phyloP scores from a whole-genome alignment of 2,113 vertebrate genomes.

The Ictidomys tridecemlineatus region DNA sequence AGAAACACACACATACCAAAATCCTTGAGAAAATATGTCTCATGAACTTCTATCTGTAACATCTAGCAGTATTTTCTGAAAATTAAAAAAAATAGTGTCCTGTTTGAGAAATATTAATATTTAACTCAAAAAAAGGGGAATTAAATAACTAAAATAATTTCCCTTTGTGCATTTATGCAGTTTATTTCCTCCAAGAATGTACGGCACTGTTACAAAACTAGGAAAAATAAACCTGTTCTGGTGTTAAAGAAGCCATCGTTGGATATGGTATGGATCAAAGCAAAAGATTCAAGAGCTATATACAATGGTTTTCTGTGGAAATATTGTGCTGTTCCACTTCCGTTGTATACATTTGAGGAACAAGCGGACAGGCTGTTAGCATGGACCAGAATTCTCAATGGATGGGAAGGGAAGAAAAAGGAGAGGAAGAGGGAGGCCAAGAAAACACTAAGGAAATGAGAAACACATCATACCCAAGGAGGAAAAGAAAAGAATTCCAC shows the following conservation, averaged over 20 bases:
- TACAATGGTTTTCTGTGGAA: conserved; percentile 75
- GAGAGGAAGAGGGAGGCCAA: background rate
- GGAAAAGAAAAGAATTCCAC: background rate
- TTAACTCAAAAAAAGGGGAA: conserved; percentile 33
- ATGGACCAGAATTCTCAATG: background rate
- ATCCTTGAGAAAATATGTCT: background rate
- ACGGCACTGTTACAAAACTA: conserved; percentile 80
- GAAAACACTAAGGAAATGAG: background rate
- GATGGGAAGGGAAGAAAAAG: background rate
- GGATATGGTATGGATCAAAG: conserved; percentile 79
- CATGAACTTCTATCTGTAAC: background rate
- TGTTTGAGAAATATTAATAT: background rate
- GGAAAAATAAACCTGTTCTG: conserved; percentile 83
- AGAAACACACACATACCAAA: background rate
- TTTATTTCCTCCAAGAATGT: conserved; percentile 69
- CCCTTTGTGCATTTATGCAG: conserved; percentile 33
- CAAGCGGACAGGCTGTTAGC: conserved; percentile 50
- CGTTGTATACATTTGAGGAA: conserved; percentile 52
- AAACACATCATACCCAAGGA: background rate
- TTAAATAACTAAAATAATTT: conserved; percentile 29
- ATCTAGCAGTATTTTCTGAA: background rate
- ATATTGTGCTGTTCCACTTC: conserved; percentile 39
- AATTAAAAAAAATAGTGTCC: background rate
- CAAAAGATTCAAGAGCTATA: conserved; percentile 66
- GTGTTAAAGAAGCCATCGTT: conserved; percentile 83